Evolutionary conservation across 2,113 vertebrate species (phyloP).

Genomic region (Boleophthalmus pectinirostris): DNA sequence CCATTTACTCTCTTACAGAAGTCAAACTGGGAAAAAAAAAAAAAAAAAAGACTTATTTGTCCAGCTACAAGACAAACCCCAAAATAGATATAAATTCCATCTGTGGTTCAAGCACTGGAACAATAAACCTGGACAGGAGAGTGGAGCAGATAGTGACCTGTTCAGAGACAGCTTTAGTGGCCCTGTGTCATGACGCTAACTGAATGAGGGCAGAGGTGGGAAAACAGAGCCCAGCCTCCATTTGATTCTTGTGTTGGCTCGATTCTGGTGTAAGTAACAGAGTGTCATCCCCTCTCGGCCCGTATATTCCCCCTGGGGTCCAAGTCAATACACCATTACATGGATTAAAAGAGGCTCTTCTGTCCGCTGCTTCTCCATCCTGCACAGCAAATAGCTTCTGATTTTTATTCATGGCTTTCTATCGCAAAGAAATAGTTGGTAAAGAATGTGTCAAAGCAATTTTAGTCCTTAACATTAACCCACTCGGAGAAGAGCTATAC

Average conservation of each 20-base stretch:
- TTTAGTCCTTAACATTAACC: conserved; percentile 57
- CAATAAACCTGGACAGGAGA: not conserved
- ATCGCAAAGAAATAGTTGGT: conserved; percentile 73
- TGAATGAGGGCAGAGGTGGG: conserved; percentile 39
- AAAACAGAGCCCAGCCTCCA: conserved; percentile 49
- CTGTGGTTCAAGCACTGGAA: not conserved
- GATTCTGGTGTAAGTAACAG: conserved; percentile 65
- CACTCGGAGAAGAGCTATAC: conserved; percentile 55
- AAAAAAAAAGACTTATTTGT: not conserved
- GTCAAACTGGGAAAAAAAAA: not conserved
- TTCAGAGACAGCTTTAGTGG: conserved; percentile 15
- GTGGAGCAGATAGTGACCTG: not conserved
- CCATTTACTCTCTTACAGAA: not conserved
- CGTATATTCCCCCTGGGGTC: conserved; percentile 66
- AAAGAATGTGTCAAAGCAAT: conserved; percentile 77
- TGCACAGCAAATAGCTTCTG: conserved; percentile 76
- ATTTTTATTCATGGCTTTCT: conserved; percentile 85
- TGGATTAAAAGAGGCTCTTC: conserved; percentile 68
- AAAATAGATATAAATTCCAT: not conserved
- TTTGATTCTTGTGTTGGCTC: conserved; percentile 49
- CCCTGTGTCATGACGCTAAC: conserved; percentile 40
- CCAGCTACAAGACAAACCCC: not conserved
- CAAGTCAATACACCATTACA: conserved; percentile 78
- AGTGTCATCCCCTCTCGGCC: conserved; percentile 52
- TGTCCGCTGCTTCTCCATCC: conserved; percentile 56